phyloP scores from a whole-genome alignment of 2,888 invertebrate genomes.

The Hesperia comma region DNA sequence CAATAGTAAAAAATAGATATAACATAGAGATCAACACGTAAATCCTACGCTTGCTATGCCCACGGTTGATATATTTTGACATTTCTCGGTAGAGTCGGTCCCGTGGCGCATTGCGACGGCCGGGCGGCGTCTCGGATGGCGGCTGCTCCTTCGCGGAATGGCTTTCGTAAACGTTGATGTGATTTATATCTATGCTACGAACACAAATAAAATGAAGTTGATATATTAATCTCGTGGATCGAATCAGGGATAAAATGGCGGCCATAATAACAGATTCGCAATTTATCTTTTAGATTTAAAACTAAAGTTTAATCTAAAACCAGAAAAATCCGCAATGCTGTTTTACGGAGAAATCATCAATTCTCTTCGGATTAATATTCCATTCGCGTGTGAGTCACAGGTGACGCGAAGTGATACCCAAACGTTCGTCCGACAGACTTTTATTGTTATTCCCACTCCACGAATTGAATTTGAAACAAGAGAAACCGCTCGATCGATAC shows the following conservation, averaged over 20 bases:
- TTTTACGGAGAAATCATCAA: constrained; percentile 9
- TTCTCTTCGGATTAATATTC: constrained; percentile 52
- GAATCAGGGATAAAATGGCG: background rate
- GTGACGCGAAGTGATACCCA: constrained; percentile 70
- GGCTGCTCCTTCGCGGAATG: constrained; percentile 68
- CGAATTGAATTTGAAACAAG: constrained; percentile 82
- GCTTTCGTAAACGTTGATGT: constrained; percentile 29
- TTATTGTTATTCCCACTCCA: constrained; percentile 81
- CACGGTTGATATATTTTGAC: constrained; percentile 78
- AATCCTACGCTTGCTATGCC: constrained; percentile 65
- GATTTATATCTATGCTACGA: constrained; percentile 26
- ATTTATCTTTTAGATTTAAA: too few species aligned
- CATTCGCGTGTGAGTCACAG: constrained; percentile 71
- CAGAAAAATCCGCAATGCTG: too few species aligned
- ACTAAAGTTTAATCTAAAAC: too few species aligned
- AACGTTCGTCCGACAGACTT: constrained; percentile 56
- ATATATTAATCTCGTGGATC: constrained; percentile 13
- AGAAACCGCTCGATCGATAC: constrained; percentile 64
- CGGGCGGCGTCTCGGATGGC: constrained; percentile 47
- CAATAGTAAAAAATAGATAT: constrained; percentile 69
- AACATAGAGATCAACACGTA: constrained; percentile 67
- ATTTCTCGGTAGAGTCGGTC: constrained; percentile 68
- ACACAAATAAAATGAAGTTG: constrained; percentile 14
- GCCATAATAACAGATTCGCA: too few species aligned
- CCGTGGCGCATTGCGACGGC: constrained; percentile 48